These are phyloP conservation scores for Molorchus minor DNA, from an alignment of 2,888 invertebrate species.

Conservation along the genomic window DNA sequence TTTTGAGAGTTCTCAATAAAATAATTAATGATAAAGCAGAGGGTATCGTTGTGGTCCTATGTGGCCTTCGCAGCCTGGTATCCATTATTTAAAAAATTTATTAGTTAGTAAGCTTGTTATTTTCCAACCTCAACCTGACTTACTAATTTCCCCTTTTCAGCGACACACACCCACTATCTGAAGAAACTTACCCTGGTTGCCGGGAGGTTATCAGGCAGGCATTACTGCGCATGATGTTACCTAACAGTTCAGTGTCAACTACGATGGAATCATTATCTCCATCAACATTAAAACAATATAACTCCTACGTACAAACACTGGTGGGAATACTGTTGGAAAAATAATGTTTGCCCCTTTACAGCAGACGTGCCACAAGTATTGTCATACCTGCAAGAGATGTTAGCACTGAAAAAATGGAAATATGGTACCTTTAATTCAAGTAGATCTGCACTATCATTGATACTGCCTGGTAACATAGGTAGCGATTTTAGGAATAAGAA, in stretches of 20 bases:
- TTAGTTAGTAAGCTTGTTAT: slow-evolving; percentile 2
- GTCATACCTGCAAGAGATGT: not conserved
- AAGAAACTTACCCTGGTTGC: slow-evolving; percentile 29
- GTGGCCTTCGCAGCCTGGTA: slow-evolving; percentile 33
- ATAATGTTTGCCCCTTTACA: no score
- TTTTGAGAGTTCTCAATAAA: slow-evolving; percentile 48
- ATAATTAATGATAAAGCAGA: slow-evolving; percentile 44
- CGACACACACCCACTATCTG: not conserved
- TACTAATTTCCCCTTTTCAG: slow-evolving; percentile 21
- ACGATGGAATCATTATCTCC: not conserved
- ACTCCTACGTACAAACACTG: not conserved
- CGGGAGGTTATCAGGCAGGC: not conserved
- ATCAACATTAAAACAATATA: not conserved
- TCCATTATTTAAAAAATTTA: slow-evolving; percentile 20
- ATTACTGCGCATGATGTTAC: not conserved
- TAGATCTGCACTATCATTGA: not conserved
- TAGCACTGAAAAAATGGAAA: not conserved
- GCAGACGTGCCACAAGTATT: not conserved
- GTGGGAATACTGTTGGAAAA: not conserved
- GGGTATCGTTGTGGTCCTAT: slow-evolving; percentile 23
- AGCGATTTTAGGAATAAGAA: not conserved
- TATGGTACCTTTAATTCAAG: not conserved
- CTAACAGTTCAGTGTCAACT: not conserved
- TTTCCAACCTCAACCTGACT: slow-evolving; percentile 8
- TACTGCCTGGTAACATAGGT: not conserved